Evolutionary conservation across 2,888 invertebrate species (phyloP).

Genomic region (Lycocerus yunnanus): DNA sequence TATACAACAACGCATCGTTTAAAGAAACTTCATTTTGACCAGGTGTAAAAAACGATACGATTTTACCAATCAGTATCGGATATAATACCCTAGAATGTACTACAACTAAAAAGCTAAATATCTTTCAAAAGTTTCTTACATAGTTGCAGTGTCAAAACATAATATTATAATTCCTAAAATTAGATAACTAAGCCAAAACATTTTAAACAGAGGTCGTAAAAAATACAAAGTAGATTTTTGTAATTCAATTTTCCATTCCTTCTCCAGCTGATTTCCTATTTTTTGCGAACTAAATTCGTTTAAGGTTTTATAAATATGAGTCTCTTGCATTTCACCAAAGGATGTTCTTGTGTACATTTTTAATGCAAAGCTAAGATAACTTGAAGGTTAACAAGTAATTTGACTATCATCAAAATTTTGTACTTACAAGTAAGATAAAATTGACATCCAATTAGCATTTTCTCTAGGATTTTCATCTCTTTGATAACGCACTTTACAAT

Average conservation of each 20-base stretch:
- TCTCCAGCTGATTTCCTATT: conserved; percentile 56
- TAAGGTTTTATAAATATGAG: conserved; percentile 60
- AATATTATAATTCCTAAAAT: conserved; percentile 17
- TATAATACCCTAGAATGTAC: conserved; percentile 61
- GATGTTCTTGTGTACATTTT: background rate
- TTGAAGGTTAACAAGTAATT: background rate
- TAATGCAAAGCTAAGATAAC: background rate
- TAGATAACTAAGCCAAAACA: conserved; percentile 28
- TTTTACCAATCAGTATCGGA: conserved; percentile 67
- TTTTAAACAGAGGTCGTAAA: conserved; percentile 14
- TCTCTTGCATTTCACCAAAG: background rate
- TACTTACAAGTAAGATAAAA: conserved; percentile 69
- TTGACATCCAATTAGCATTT: conserved; percentile 65
- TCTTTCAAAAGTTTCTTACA: conserved; percentile 10
- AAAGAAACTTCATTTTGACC: conserved; percentile 33
- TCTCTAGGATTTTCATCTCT: conserved; percentile 65
- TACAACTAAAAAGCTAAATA: background rate
- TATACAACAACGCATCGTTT: conserved; percentile 41
- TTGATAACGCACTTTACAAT: background rate
- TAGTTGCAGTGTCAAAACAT: conserved; percentile 4
- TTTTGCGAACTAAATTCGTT: conserved; percentile 57
- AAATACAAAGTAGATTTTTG: conserved; percentile 26
- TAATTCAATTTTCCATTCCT: conserved; percentile 41
- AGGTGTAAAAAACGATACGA: conserved; percentile 70
- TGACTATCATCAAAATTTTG: background rate